Base-by-base conservation (phyloP, 2,888 invertebrate species). In the Crematogaster levior region DNA sequence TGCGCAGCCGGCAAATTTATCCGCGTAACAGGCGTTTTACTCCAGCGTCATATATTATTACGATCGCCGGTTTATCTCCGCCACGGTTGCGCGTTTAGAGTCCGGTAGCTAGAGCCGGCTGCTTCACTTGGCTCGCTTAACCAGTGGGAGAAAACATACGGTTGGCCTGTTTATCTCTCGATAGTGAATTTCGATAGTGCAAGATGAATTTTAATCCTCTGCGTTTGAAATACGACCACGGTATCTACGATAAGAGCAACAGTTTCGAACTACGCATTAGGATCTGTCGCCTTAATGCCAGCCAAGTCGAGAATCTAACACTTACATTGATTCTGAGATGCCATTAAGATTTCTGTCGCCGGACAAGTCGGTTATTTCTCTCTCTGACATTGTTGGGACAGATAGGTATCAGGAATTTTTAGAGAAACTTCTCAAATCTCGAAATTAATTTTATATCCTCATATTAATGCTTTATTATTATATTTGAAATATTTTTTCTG, bases 11-110 rank as follows among this genome's bases (percentile, higher is more conserved):
- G 75, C 73, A 83, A 86, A 88, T 90, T 91, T 90, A 91, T 90
- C 85, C 87, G 85, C 80, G 84, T 91, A 91, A 90, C 88, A 81
- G 79, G 66, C 88, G 84, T 68, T 87, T 89, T 86, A 85, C 85
- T 80, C 82, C 70, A 53, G 56, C 75, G 70, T 63, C 73, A 83
- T 89, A 86, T 86, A 85, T 91, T 89, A 88, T 86, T 87, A 85
- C 81, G 63, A 51, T 51, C 75, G 83, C 70, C 53, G 83, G 73
- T 81, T 82, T 77, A 75, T 65, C 77, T 79, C 68, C 56, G 56
- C 65, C 53, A 40, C 40, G 53, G 40, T 68, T 46, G 61, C 65
- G 61, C 70, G 43, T 66, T n/a, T 73, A 65, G 74, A 21, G 30
- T 37, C 21, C 58, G 53, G 73, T 56, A 82, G 81, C 70, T 53